Base-by-base conservation (phyloP, 2,888 invertebrate species). In the Minunthozetes semirufus region DNA sequence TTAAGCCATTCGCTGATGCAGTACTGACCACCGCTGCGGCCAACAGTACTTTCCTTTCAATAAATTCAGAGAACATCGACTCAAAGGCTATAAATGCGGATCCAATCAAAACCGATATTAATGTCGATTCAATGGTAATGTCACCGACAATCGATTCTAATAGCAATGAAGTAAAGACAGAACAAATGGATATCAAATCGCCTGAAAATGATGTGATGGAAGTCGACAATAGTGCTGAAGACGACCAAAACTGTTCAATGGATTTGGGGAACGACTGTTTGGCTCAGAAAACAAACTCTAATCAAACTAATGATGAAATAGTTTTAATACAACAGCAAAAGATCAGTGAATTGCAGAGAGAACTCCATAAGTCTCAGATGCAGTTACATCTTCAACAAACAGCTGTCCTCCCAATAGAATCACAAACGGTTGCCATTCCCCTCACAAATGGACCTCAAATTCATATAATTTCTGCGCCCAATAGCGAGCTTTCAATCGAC, bases 261-360 rank as follows among this genome's bases (percentile, higher is more conserved):
- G 70, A 48, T 25, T 70, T 70, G 25, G 70, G 19, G 17, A 70
- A 13, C 19, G 70, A 70, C n/a, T 9, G 48, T 42, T 17, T 46
- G 22, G 19, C 33, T 25, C 25, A 6, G 48, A 70, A 22, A 1
- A 48, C 25, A 15, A 70, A 15, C 19, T 6, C 38, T 1, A 63
- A 29, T 70, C 70, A 33, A 25, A 27, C 25, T 1, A 70, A 48
- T 17, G 48, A 70, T 22, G 46, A 70, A 38, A 77, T 78, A 29
- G 77, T 77, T 59, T 74, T 75, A 61, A 56, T 78, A 80, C 94
- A 94, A 82, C 89, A 90, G 80, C 88, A 91, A 73, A 90, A 91
- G 83, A 95, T 95, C 79, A 91, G 93, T 81, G 92, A 93, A 81
- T 85, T 94, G 66, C 92, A 94, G 82, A 85, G 92, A 2, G 91